Evolutionary conservation across 2,797 vertebrate species (phyloP).

Genomic region (Mormyrops attenuatus): DNA sequence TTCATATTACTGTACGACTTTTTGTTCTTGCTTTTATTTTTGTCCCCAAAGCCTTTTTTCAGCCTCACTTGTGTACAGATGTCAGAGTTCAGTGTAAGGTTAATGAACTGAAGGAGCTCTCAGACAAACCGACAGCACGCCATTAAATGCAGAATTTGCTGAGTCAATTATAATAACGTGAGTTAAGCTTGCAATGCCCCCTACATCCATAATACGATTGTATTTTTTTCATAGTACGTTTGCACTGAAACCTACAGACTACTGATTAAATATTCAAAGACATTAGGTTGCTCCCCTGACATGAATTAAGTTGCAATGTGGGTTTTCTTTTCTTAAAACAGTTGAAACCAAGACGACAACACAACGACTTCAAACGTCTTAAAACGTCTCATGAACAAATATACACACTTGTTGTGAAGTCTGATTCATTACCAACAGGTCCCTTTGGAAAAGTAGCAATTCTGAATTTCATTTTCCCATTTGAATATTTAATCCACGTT

Average conservation of each 20-base stretch:
- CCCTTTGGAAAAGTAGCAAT: not conserved
- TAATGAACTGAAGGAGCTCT: not conserved
- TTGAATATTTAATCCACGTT: not conserved
- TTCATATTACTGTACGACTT: not conserved
- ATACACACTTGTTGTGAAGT: not conserved
- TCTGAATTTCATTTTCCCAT: not conserved
- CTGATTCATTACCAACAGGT: not conserved
- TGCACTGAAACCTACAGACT: not conserved
- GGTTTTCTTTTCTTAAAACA: not conserved
- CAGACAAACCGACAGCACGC: not conserved
- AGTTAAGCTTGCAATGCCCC: not conserved
- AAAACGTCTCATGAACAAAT: not conserved
- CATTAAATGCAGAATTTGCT: not conserved
- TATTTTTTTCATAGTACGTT: not conserved
- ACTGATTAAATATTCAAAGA: not conserved
- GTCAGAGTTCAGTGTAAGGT: not conserved
- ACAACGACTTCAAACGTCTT: not conserved
- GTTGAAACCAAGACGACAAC: not conserved
- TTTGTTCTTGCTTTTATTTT: not conserved
- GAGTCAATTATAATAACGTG: not conserved
- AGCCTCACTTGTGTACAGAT: too few relatives aligned
- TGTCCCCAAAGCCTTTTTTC: not conserved
- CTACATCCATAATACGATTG: not conserved
- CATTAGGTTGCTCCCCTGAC: not conserved
- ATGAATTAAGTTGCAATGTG: not conserved